These are phyloP conservation scores for Protobothrops mucrosquamatus DNA, from an alignment of 2,113 vertebrate species.

Conservation along the genomic window DNA sequence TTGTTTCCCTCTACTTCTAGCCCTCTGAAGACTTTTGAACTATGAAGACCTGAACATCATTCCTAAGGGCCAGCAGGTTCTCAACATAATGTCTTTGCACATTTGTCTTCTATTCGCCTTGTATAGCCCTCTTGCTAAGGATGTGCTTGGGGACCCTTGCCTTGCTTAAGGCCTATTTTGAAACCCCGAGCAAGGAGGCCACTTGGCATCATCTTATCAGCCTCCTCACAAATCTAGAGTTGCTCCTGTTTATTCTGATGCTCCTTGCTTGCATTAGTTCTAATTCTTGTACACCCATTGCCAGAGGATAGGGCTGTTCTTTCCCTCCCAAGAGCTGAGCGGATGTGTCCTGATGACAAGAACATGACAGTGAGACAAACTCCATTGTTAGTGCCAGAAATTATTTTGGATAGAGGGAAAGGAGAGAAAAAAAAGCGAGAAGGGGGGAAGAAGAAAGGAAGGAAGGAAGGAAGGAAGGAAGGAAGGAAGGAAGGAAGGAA, in stretches of 20 bases:
- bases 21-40: not conserved
- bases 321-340: not conserved
- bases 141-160: not conserved
- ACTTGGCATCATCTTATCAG: not conserved
- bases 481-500: no score
- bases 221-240: not conserved
- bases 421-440: not conserved
- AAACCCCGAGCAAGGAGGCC: no score
- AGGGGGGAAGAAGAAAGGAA: not conserved
- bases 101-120: not conserved
- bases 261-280: not conserved
- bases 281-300: not conserved
- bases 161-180: not conserved
- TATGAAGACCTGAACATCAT: not conserved
- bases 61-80: not conserved
- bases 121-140: not conserved
- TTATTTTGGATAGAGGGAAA: not conserved
- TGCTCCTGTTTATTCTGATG: not conserved
- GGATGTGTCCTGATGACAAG: not conserved
- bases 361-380: not conserved
- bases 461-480: not conserved
- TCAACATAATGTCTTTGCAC: not conserved
- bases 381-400: not conserved
- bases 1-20: not conserved
- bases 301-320: slow-evolving; percentile 9